Percentiles rank a stretch among this genome's conserved stretches.
Evolutionary conservation across 2,797 vertebrate genomes (phyloP).

Genomic region (Gouania willdenowi): DNA sequence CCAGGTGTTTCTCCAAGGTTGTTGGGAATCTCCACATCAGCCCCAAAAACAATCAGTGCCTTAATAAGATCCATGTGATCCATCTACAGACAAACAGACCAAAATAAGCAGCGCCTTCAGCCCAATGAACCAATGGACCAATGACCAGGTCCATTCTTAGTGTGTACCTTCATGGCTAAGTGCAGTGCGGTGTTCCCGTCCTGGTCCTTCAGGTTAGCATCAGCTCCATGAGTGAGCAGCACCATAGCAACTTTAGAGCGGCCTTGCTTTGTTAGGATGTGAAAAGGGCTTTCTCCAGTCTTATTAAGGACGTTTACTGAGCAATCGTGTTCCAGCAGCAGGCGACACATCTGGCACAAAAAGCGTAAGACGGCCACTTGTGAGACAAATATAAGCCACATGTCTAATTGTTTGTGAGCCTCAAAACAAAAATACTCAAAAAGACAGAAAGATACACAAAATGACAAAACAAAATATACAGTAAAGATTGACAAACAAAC

Average conservation of each 20-base stretch:
- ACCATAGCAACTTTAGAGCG: conserved; percentile 91
- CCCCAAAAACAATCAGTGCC: conserved; percentile 94
- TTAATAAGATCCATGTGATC: conserved; percentile 91
- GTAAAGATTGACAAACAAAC: no score
- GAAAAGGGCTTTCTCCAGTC: conserved; percentile 85
- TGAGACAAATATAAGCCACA: no score
- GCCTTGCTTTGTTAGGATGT: conserved; percentile 83
- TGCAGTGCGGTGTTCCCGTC: conserved; percentile 92
- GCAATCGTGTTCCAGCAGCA: conserved; percentile 82
- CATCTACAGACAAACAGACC: conserved; percentile 73
- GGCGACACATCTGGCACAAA: conserved; percentile 77
- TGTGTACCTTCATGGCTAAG: conserved; percentile 86
- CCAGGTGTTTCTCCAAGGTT: conserved; percentile 91
- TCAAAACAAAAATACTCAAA: no score
- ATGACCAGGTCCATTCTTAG: no score
- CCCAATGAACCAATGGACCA: no score
- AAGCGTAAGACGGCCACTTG: not conserved
- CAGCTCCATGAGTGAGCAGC: conserved; percentile 84
- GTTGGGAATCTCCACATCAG: conserved; percentile 88
- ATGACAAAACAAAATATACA: no score
- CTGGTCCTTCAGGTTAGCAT: conserved; percentile 79
- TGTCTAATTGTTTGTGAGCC: no score
- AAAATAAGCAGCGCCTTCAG: not conserved
- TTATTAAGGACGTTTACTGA: conserved; percentile 81
- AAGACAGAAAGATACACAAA: no score